Base-by-base conservation (phyloP, 2,113 vertebrate genomes). In the Mormyrus iriodes region DNA sequence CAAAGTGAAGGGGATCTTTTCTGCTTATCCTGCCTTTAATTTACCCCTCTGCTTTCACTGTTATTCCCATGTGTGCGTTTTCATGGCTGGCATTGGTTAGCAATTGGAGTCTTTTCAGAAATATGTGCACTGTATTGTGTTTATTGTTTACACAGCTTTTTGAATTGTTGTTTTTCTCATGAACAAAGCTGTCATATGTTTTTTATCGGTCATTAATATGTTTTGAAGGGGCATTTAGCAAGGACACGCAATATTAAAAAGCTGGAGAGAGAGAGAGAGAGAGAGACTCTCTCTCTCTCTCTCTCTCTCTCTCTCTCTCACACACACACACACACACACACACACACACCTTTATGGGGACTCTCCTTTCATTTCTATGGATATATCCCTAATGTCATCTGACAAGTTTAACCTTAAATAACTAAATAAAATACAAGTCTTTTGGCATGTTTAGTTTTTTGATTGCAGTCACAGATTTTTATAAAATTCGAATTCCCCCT, bases 121-220 rank as follows among this genome's bases (percentile, higher is more conserved):
- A 92, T 94, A 94, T 96, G 94, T 91, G 91, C 93, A 92, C 93
- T 93, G 93, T 92, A 94, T 95, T 93, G 94, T 93, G 92, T 91
- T 93, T 94, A 95, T 94, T 95, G 95, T 94, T 91, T 92, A 92
- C 92, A 94, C 94, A 94, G 95, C 94, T 94, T 95, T 94, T 95
- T 94, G 95, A 94, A 95, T 95, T 94, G 94, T 93, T 91, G 0
- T 1, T 88, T 93, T 94, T 94, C 95, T 94, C 95, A 94, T 92
- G 92, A 92, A 93, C 93, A 93, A 92, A 92, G 92, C 89, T 21
- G 86, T 95, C 95, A 96, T 96, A 95, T 96, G 95, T 92, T 94
- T 96, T 94, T 94, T 94, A 96, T 97, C 94, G 95, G 90, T 89
- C 92, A 91, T 94, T 94, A 94, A 94, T 93, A 94, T 94, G 94